Base-by-base conservation (phyloP, 2,888 invertebrate genomes). In the Melangyna quadrimaculata region DNA sequence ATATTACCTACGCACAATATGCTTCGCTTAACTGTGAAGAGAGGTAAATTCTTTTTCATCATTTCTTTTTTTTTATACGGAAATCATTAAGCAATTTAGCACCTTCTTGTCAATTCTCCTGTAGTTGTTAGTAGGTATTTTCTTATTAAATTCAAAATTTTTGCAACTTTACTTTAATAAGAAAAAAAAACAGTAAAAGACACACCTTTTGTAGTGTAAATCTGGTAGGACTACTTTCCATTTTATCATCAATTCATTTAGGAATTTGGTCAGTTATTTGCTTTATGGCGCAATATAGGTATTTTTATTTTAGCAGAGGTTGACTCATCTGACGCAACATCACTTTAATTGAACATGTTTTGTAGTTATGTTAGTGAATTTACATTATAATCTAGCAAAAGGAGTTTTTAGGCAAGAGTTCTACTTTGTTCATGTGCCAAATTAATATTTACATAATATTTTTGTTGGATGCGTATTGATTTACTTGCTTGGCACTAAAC, bases 201-300 rank as follows among this genome's bases (percentile, higher is more conserved):
- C 83, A 74, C 83, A 22, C 40, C 63, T 24, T 29, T 55, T 17
- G 35, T n/a, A n/a, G n/a, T 48, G 19, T 51, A 37, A 63, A 83
- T 78, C 78, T 72, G 67, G 84, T 80, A 80, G 84, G 72, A 80
- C 84, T 72, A 80, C 84, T 84, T 84, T 80, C 80, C 75, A 72
- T 61, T 72, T 75, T 35, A 43, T 72, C 65, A 45, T 45, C 71
- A 45, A 59, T 79, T 84, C 70, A 79, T 79, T 59, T 19, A 75
- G 71, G 48, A 84, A 79, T 79, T 79, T 71, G 83, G 74, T 84
- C 78, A 82, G 45, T 71, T 78, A 70, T 71, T 48, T 84, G 74
- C 53, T 7, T 24, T 22, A 48, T 84, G 75, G 74, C 75, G 79
- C 84, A 84, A 84, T 67, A n/a, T n/a, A n/a, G n/a, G n/a, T n/a